Base-by-base conservation (phyloP, 2,888 invertebrate genomes). In the Drosophila mettleri region DNA sequence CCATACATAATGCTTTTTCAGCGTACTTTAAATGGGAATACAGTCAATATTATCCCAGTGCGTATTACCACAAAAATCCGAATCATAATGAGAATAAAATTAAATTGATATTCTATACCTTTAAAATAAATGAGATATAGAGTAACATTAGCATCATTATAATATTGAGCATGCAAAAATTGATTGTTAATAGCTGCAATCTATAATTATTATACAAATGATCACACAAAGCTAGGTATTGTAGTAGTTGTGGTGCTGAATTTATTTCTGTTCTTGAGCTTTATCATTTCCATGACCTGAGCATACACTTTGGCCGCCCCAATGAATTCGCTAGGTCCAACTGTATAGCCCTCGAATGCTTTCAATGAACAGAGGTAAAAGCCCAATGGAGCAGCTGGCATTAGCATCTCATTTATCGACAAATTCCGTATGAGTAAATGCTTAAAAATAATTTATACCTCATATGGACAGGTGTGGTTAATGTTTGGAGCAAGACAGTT, bases 391-490 rank as follows among this genome's bases (percentile, higher is more conserved):
- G 61, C 29, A 20, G 3, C 12, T 0, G 73, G 74, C 0, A 71
- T 0, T n/a, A 39, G 12, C 0, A 27, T 41, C n/a, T 22, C 55
- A 53, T 74, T 46, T 14, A 73, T 10, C 3, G 10, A 53, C 0
- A 73, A 31, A 10, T 73, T 48, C 0, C 63, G 33, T 14, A 45
- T 62, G 6, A 31, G 14, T 4, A 73, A 1, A n/a, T 73, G 73
- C 45, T 59, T 10, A 4, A 4, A n/a, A 10, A 8, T 8, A 5
- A 18, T 7, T 12, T 41, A n/a, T 54, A 76, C 78, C 41, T 18
- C 14, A 3, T 14, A 45, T 0, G 80, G 80, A 9, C 80, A 80
- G n/a, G 36, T 48, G 4, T 80, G 78, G 46, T 80, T 80, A 0
- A 64, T 55, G 24, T 80, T 80, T 0, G 80, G n/a, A 27, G 10